Conservation (phyloP, 2,797 vertebrate species). For the Epinephelus awoara region DNA sequence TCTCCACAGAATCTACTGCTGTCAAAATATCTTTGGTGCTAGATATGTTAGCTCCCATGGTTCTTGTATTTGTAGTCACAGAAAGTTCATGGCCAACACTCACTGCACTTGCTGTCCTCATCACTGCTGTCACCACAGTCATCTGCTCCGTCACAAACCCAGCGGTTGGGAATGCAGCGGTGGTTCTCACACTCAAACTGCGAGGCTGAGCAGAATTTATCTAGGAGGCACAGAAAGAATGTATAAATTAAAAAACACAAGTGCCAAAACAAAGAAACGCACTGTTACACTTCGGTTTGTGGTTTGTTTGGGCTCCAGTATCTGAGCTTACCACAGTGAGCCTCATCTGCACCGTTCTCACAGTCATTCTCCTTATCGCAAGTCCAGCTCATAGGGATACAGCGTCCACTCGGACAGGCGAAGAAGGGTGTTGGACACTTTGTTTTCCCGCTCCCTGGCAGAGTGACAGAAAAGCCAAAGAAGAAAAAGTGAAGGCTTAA, state of each 20-base stretch:
- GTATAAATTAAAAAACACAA: not conserved
- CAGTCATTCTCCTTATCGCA: conserved; percentile 98
- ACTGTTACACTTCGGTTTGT: not conserved
- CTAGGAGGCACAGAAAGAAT: conserved; percentile 75
- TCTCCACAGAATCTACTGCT: not conserved
- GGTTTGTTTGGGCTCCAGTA: not conserved
- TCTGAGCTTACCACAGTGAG: conserved; percentile 91
- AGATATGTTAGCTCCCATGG: rapidly evolving
- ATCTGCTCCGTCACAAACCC: conserved; percentile 96
- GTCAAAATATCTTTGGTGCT: not conserved
- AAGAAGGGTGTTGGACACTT: conserved; percentile 90
- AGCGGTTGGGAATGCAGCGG: conserved; percentile 94
- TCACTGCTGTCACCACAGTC: conserved; percentile 94
- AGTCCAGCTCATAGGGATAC: conserved; percentile 98
- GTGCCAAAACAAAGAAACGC: conserved; percentile 4
- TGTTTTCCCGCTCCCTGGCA: conserved; percentile 88
- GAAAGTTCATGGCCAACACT: conserved; percentile 51
- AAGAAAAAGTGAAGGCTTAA: conserved; percentile 9
- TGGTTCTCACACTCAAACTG: conserved; percentile 94
- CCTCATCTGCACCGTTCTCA: conserved; percentile 95
- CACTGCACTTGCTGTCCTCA: conserved; percentile 94
- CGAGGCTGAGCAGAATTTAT: conserved; percentile 92
- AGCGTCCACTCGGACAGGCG: conserved; percentile 94
- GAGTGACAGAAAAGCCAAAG: conserved; percentile 58
- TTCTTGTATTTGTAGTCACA: not conserved